Conservation (phyloP, 2,113 vertebrate genomes). For the Barbus barbus region DNA sequence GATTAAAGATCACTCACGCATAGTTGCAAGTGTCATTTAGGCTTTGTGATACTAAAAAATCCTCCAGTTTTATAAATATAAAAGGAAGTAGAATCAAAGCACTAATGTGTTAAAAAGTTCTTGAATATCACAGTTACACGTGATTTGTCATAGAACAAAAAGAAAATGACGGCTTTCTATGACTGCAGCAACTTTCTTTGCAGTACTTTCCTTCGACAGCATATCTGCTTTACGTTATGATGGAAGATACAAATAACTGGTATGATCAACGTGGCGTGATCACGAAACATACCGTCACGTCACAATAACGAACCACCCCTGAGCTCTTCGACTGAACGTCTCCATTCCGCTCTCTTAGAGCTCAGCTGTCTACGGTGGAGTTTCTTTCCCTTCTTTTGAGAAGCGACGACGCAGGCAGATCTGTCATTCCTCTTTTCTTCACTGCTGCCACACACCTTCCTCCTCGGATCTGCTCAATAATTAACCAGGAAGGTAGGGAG, state of each 20-base stretch:
- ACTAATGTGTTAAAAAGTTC: not conserved
- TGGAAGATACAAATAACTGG: slow-evolving; percentile 12
- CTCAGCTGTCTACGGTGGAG: not conserved
- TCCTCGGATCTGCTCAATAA: slow-evolving; percentile 72
- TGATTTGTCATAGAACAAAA: not conserved
- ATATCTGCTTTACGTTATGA: slow-evolving; percentile 22
- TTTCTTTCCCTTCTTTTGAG: slow-evolving; percentile 60
- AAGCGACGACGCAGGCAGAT: slow-evolving; percentile 73
- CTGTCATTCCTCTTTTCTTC: slow-evolving; percentile 69
- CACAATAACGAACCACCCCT: slow-evolving; percentile 75
- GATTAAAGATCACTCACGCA: not conserved
- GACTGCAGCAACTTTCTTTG: not conserved
- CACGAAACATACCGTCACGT: slow-evolving; percentile 67
- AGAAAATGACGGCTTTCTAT: not conserved
- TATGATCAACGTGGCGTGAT: slow-evolving; percentile 44
- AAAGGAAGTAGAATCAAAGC: not conserved
- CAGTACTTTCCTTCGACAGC: not conserved
- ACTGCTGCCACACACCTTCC: slow-evolving; percentile 64
- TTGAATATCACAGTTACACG: not conserved
- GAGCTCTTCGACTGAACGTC: slow-evolving; percentile 41
- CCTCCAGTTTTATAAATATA: not conserved
- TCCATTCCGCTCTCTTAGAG: not conserved
- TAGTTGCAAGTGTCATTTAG: not conserved
- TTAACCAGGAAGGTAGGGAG: slow-evolving; percentile 77
- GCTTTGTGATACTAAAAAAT: not conserved